phyloP scores from a whole-genome alignment of 2,113 vertebrate genomes.

The Artemisiospiza belli region DNA sequence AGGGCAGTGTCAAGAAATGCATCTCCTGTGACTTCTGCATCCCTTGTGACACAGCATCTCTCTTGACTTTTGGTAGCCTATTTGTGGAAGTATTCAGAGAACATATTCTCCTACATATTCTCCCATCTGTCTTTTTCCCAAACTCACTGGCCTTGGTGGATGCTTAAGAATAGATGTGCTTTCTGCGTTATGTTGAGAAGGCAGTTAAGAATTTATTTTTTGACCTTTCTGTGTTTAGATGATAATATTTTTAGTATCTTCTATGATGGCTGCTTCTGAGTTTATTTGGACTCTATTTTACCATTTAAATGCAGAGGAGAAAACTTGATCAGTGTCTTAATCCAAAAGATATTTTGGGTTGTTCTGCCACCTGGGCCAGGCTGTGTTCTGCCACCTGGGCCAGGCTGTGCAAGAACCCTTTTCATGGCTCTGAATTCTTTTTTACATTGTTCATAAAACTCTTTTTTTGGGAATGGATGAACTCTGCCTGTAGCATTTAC shows the following conservation, averaged over 20 bases:
- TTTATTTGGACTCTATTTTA: not conserved
- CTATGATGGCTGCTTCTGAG: not conserved
- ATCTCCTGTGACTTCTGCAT: conserved; percentile 15
- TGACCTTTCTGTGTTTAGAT: conserved; percentile 45
- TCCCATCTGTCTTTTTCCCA: conserved; percentile 48
- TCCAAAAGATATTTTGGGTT: not conserved
- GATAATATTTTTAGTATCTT: conserved; percentile 40
- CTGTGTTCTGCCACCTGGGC: not conserved
- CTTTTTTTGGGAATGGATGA: not conserved
- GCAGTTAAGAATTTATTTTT: conserved; percentile 55
- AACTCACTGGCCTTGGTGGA: conserved; percentile 30
- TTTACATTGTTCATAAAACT: not conserved
- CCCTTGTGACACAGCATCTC: conserved; percentile 3
- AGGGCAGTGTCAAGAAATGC: not conserved
- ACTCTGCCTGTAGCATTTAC: not conserved
- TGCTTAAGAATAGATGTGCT: conserved; percentile 45
- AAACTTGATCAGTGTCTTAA: not conserved
- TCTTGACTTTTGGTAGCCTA: conserved; percentile 37
- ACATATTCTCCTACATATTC: conserved; percentile 31
- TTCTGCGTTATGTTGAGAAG: not conserved
- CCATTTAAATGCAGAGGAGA: not conserved
- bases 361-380: not conserved
- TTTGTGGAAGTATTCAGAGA: conserved; percentile 38
- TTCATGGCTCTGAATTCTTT: not conserved
- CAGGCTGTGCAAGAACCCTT: not conserved